Base-by-base conservation (phyloP, 1,140 invertebrate species). In the Vollenhovia emeryi region DNA sequence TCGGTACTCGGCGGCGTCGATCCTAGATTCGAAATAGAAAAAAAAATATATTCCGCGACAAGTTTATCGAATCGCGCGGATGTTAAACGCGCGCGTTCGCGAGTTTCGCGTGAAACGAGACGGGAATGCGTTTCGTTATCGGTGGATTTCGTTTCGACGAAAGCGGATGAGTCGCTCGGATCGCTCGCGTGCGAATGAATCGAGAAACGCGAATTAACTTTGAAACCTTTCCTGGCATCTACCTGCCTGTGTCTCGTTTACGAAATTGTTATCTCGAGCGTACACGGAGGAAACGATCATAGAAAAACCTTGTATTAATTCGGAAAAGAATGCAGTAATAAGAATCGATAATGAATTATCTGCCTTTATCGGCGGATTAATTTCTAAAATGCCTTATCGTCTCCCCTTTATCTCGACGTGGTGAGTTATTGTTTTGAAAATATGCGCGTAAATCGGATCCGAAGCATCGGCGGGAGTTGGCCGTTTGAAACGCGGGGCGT, bases 271-370 rank as follows among this genome's bases (percentile, higher is more conserved):
- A 43, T 43, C 11, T 43, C 3, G 13, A 43, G 43, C 11, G 11
- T 11, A 43, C n/a, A n/a, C n/a, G n/a, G n/a, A 43, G 43, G 11
- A 11, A 43, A 43, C 13, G 13, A 43, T 11, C 43, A 3, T 43
- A 3, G 13, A 13, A 2, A 13, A 68, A 27, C 45, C n/a, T 66
- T 27, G 6, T 48, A 27, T 73, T 55, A 21, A 40, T 11, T 9
- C 9, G 0, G 2, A 57, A 33, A 40, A 1, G 1, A 66, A 18
- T 36, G 2, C 27, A 33, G 18, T 52, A 74, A 33, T 24, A 36
- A 33, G 30, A n/a, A 21, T 18, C n/a, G 50, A 74, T 74, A 69
- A 15, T 21, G 7, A 55, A 36, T 55, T 74, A 55, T 73, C 48
- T 30, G n/a, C 30, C 9, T 55, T 73, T 33, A 52, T 73, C 30